These are phyloP conservation scores for Ectemnius cavifrons DNA, from an alignment of 2,888 invertebrate species.

Conservation along the genomic window DNA sequence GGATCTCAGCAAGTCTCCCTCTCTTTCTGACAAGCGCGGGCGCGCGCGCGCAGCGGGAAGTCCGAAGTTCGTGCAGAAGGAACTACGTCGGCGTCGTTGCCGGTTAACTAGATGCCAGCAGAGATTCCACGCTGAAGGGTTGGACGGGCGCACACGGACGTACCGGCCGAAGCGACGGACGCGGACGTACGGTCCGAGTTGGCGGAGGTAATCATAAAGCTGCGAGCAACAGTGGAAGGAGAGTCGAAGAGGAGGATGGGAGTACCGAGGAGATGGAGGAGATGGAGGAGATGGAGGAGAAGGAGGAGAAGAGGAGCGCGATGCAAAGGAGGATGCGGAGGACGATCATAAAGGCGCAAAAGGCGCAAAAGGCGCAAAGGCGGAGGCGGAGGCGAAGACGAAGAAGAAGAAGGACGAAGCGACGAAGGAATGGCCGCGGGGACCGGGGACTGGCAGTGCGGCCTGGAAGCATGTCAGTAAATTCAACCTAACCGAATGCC, in stretches of 20 bases:
- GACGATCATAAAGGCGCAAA: constrained; percentile 8
- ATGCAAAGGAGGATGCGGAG: constrained; percentile 5
- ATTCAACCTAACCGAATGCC: constrained; percentile 67
- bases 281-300: constrained; percentile 17
- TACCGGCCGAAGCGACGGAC: too few species aligned
- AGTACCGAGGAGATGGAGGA: constrained; percentile 8
- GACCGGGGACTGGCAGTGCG: constrained; percentile 61
- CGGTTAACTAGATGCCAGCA: constrained; percentile 69
- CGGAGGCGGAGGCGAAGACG: constrained; percentile 18
- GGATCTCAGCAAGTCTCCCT: too few species aligned
- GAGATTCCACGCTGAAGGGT: constrained; percentile 69
- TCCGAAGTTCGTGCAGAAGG: constrained; percentile 65
- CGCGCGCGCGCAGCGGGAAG: constrained; percentile 63
- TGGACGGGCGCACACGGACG: constrained; percentile 51
- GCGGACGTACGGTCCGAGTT: constrained; percentile 20
- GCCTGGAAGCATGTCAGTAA: constrained; percentile 67
- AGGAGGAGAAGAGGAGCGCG: constrained; percentile 13
- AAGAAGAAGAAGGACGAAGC: constrained; percentile 34
- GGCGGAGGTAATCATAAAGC: constrained; percentile 66
- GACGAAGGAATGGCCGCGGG: constrained; percentile 50
- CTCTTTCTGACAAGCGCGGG: constrained; percentile 39
- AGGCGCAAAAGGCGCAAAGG: not conserved
- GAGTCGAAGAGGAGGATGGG: constrained; percentile 12
- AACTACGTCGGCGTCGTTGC: constrained; percentile 63
- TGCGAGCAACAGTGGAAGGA: constrained; percentile 39